Percentiles rank a stretch among this genome's conserved stretches.
These are phyloP conservation scores for Chelon labrosus DNA, from an alignment of 2,797 vertebrate genomes.

Conservation along the genomic window DNA sequence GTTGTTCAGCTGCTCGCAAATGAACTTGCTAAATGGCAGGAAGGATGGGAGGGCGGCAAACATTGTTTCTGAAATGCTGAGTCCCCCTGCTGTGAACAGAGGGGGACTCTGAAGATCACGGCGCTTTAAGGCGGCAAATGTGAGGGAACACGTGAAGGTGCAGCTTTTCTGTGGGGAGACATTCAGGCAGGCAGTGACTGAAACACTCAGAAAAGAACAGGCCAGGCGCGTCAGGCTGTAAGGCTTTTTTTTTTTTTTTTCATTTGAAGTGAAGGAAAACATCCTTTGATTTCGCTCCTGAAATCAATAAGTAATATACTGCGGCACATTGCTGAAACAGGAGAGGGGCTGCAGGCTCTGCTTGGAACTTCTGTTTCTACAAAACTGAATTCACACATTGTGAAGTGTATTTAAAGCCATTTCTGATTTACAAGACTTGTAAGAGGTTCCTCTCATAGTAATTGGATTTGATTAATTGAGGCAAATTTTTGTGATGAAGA, in stretches of 20 bases:
- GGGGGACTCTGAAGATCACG: conserved; percentile 25
- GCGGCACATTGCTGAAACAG: conserved; percentile 22
- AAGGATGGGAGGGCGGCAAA: conserved; percentile 25
- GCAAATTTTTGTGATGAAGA: background rate
- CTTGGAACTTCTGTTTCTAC: background rate
- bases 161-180: conserved; percentile 14
- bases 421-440: background rate
- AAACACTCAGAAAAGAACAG: conserved; percentile 18
- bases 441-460: background rate
- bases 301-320: conserved; percentile 60
- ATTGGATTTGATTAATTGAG: background rate
- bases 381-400: conserved; percentile 1
- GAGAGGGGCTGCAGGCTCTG: conserved; percentile 2
- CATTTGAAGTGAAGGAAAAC: conserved; percentile 28
- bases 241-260: conserved; percentile 8
- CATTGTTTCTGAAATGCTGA: conserved; percentile 44
- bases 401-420: background rate
- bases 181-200: background rate
- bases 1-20: conserved; percentile 32
- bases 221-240: background rate
- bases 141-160: conserved; percentile 19
- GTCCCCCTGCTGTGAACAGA: conserved; percentile 40
- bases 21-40: conserved; percentile 39
- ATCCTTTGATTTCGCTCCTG: conserved; percentile 47
- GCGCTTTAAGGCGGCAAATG: conserved; percentile 38